Evolutionary conservation across 2,113 vertebrate species (phyloP).

Genomic region (Bos javanicus): DNA sequence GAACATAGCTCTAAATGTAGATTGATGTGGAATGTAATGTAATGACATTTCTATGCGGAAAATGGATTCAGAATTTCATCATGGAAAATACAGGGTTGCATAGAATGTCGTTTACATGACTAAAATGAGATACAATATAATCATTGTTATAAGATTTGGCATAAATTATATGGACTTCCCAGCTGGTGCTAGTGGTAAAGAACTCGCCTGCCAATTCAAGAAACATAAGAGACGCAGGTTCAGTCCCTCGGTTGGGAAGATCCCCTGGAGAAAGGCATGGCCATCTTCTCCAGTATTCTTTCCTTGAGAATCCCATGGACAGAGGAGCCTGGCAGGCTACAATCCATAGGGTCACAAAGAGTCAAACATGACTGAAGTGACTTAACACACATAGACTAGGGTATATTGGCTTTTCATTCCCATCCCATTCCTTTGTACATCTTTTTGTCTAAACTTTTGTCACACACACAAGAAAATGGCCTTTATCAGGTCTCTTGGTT

Average conservation of each 20-base stretch:
- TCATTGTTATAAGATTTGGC: background rate
- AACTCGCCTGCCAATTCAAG: background rate
- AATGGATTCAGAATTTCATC: background rate
- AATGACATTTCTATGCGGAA: background rate
- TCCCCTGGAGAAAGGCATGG: background rate
- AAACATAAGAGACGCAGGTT: background rate
- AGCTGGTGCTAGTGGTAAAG: background rate
- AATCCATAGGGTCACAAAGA: background rate
- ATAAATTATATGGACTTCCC: background rate
- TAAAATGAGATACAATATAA: background rate
- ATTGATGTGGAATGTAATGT: background rate
- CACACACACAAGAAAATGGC: too few relatives aligned
- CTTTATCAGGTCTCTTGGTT: background rate
- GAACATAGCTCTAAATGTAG: background rate
- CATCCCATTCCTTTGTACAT: background rate
- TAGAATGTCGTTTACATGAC: background rate
- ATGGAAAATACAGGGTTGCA: background rate
- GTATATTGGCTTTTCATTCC: background rate
- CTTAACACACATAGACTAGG: background rate
- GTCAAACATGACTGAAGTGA: background rate
- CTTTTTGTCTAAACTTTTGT: background rate
- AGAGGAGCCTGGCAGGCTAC: background rate
- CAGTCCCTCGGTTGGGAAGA: rapidly evolving
- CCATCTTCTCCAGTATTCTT: background rate
- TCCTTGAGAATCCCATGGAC: background rate